A percentile compares a stretch with the other conserved stretches of the same genome.
Evolutionary conservation across 2,797 vertebrate species (phyloP).

Genomic region (Pygocentrus nattereri): DNA sequence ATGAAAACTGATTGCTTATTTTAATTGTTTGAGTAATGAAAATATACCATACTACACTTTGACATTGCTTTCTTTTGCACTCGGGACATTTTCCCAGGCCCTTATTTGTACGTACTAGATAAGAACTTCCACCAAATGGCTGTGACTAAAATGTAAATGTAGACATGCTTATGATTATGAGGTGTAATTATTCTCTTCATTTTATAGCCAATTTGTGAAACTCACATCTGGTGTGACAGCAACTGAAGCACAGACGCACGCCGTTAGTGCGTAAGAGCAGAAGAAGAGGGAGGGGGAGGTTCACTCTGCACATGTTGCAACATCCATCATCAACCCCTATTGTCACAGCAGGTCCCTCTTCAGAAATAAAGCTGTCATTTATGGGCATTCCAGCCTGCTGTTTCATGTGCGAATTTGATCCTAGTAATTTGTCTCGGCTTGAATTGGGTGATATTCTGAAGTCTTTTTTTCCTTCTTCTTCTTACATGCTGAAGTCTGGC

Average conservation of each 20-base stretch:
- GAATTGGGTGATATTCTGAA: slow-evolving; percentile 35
- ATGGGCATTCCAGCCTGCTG: not conserved
- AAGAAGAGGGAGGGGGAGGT: not conserved
- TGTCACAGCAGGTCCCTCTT: slow-evolving; percentile 28
- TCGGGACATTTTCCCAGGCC: not conserved
- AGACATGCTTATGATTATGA: not conserved
- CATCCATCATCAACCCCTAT: slow-evolving; percentile 33
- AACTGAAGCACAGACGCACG: not conserved
- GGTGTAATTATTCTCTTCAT: not conserved
- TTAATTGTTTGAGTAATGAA: too few species aligned
- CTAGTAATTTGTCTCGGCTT: slow-evolving; percentile 42
- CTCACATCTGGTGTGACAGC: slow-evolving; percentile 1
- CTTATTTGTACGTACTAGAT: not conserved
- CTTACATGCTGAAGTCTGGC: slow-evolving; percentile 10
- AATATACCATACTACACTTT: not conserved
- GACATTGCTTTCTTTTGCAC: not conserved
- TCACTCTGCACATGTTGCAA: not conserved
- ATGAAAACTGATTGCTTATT: too few species aligned
- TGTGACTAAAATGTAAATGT: not conserved
- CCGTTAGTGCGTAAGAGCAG: not conserved
- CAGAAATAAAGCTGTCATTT: slow-evolving; percentile 23
- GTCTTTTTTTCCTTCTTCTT: not conserved
- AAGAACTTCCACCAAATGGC: not conserved
- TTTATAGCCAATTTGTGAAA: not conserved
- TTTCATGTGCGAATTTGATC: slow-evolving; percentile 39